phyloP scores from a whole-genome alignment of 2,797 vertebrate species.

The Chaunax sp. region DNA sequence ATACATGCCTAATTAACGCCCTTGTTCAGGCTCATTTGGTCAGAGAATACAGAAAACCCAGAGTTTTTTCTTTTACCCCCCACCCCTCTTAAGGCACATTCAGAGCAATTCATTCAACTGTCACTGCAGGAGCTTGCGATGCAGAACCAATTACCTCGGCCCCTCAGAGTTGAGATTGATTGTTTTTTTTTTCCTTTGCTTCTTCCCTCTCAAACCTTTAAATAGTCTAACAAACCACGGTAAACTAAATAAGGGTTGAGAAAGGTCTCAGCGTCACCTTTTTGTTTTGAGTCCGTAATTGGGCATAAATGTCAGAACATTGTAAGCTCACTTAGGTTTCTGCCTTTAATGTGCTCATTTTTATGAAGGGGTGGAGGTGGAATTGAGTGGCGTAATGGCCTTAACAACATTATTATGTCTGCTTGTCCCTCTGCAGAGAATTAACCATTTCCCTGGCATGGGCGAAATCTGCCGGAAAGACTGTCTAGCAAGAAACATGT shows the following conservation, averaged over 20 bases:
- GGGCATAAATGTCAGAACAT: constrained; percentile 89
- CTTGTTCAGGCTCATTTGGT: constrained; percentile 89
- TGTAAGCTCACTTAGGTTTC: constrained; percentile 84
- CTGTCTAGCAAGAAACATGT: constrained; percentile 99
- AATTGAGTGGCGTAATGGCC: constrained; percentile 82
- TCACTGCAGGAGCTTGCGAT: constrained; percentile 85
- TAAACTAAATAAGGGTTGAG: constrained; percentile 87
- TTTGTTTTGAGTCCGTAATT: constrained; percentile 89
- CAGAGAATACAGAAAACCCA: constrained; percentile 84
- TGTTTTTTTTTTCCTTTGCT: constrained; percentile 65
- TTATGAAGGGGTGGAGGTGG: constrained; percentile 73
- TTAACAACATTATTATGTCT: constrained; percentile 85
- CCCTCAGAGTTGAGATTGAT: constrained; percentile 86
- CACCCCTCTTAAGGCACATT: constrained; percentile 75
- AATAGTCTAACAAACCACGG: constrained; percentile 75
- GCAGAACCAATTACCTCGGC: constrained; percentile 89
- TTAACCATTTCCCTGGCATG: constrained; percentile 99
- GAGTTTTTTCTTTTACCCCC: constrained; percentile 70
- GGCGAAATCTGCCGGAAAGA: constrained; percentile 99
- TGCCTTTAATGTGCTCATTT: constrained; percentile 83
- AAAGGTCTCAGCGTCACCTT: constrained; percentile 86
- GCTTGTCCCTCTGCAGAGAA: constrained; percentile 90
- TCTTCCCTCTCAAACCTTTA: constrained; percentile 78
- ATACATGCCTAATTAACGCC: constrained; percentile 86
- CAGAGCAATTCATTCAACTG: constrained; percentile 89